Conservation (phyloP, 2,797 vertebrate species). For the Erethizon dorsatum region DNA sequence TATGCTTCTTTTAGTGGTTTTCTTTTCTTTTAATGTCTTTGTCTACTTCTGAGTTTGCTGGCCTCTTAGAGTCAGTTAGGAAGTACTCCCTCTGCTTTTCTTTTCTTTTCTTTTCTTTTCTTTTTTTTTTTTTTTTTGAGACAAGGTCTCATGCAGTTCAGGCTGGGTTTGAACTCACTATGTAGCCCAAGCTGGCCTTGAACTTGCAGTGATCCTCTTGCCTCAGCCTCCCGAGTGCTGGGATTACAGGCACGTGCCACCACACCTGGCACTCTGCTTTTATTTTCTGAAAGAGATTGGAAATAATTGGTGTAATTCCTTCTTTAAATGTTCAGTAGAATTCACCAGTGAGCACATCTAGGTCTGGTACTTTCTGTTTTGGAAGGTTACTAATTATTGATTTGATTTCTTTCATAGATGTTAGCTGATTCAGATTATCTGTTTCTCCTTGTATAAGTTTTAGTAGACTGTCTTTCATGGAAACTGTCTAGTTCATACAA, state of each 20-base stretch:
- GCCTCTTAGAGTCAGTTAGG: neutral
- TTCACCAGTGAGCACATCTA: neutral
- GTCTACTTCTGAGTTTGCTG: neutral
- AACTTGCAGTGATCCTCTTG: too few relatives aligned
- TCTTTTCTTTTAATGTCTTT: constrained; percentile 25
- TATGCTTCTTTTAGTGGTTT: neutral
- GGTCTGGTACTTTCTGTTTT: neutral
- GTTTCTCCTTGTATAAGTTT: neutral
- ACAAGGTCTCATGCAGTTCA: neutral
- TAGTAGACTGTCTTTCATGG: neutral
- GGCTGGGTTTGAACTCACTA: too few relatives aligned
- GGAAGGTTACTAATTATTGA: neutral
- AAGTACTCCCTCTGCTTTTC: too few relatives aligned
- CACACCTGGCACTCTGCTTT: neutral
- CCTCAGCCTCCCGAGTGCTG: too few relatives aligned
- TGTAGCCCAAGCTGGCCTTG: too few relatives aligned
- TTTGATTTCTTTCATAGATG: constrained; percentile 24
- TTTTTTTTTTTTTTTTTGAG: neutral
- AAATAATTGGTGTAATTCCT: neutral
- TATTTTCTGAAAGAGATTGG: constrained; percentile 19
- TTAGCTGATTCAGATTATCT: neutral
- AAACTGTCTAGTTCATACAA: neutral
- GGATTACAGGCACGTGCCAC: too few relatives aligned
- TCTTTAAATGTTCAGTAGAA: constrained; percentile 9
- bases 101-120: too few relatives aligned